A percentile compares a stretch with the other conserved stretches of the same genome.
phyloP scores from a whole-genome alignment of 2,797 vertebrate species.

The Sebastiscus tertius region DNA sequence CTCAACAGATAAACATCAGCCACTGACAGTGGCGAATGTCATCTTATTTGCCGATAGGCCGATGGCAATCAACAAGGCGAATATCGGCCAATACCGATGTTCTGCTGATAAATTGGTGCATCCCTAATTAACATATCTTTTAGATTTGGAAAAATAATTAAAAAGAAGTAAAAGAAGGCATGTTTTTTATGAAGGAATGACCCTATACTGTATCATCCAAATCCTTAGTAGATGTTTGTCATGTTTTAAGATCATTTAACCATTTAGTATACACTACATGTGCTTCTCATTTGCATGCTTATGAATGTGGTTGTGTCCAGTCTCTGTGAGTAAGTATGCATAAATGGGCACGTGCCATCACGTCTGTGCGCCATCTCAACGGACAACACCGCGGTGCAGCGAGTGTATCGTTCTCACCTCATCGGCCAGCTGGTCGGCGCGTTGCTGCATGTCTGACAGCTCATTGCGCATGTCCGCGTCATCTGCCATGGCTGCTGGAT shows the following conservation, averaged over 20 bases:
- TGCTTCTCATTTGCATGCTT: neutral
- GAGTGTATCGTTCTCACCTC: constrained; percentile 85
- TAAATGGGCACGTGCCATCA: neutral
- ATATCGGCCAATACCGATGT: no score
- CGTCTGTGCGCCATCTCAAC: neutral
- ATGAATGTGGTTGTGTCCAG: neutral
- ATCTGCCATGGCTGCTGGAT: constrained; percentile 91
- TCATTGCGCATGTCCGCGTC: constrained; percentile 99
- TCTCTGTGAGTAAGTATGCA: neutral
- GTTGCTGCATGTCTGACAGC: constrained; percentile 98
- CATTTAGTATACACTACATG: neutral
- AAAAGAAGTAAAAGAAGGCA: neutral
- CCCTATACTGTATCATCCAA: neutral
- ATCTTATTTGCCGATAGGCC: no score
- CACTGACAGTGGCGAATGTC: no score
- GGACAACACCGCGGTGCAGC: neutral
- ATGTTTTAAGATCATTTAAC: neutral
- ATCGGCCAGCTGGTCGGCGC: constrained; percentile 97
- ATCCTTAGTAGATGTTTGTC: neutral
- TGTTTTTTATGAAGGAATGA: neutral
- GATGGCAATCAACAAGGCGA: no score
- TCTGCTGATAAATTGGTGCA: no score
- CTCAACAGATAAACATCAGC: no score
- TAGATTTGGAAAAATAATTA: neutral
- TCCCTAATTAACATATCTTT: neutral